These are phyloP conservation scores for Myodes glareolus DNA, from an alignment of 2,113 vertebrate genomes.

Conservation along the genomic window DNA sequence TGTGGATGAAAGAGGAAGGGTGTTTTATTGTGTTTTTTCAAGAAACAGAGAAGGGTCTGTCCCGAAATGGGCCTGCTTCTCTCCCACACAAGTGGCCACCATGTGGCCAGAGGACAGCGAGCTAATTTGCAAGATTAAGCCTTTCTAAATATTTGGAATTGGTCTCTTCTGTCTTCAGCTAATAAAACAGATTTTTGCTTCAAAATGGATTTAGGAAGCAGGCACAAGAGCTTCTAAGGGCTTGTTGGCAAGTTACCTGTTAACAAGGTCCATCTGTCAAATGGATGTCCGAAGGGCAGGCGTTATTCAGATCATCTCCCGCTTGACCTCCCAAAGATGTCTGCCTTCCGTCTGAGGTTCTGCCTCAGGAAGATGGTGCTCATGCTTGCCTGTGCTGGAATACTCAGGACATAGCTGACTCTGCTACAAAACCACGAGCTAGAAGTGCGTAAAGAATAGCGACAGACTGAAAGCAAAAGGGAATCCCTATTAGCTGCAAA, in stretches of 20 bases:
- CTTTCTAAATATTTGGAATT: slow-evolving; percentile 83
- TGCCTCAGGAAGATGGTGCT: not conserved
- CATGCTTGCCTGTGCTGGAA: not conserved
- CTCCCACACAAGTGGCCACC: slow-evolving; percentile 86
- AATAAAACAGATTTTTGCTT: slow-evolving; percentile 82
- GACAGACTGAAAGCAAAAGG: not conserved
- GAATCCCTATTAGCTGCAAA: not conserved
- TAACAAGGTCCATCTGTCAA: slow-evolving; percentile 71
- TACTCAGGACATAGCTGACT: not conserved
- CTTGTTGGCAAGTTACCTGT: slow-evolving; percentile 76
- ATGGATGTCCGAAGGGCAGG: not conserved
- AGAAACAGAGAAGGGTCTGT: slow-evolving; percentile 90
- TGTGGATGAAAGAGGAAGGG: slow-evolving; percentile 92
- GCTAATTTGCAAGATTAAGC: slow-evolving; percentile 85
- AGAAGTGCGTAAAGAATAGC: not conserved
- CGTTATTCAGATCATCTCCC: not conserved
- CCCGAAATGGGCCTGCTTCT: slow-evolving; percentile 79
- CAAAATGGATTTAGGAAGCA: slow-evolving; percentile 85
- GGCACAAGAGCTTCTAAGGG: slow-evolving; percentile 71
- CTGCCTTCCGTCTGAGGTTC: not conserved
- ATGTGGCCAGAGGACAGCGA: slow-evolving; percentile 86
- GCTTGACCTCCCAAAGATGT: not conserved
- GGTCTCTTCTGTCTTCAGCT: slow-evolving; percentile 87
- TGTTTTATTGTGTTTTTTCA: slow-evolving; percentile 93
- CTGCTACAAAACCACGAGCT: not conserved